These are phyloP conservation scores for Ips nitidus DNA, from an alignment of 1,140 invertebrate species.

Conservation along the genomic window DNA sequence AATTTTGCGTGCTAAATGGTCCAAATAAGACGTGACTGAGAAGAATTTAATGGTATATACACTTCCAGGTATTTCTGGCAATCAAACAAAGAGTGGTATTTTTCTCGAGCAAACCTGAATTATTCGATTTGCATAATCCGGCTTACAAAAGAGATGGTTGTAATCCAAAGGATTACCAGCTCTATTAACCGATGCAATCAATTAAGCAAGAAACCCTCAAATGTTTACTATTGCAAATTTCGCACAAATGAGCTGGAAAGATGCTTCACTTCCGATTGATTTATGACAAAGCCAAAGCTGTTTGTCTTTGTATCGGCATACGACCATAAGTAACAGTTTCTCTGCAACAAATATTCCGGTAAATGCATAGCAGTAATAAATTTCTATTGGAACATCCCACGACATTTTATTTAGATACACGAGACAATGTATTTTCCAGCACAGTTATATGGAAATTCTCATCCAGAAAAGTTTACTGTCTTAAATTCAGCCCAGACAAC, in stretches of 20 bases:
- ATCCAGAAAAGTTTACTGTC: too few relatives aligned
- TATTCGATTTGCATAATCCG: slow-evolving; percentile 17
- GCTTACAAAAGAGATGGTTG: slow-evolving; percentile 16
- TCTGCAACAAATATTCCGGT: too few relatives aligned
- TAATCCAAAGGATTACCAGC: slow-evolving; percentile 14
- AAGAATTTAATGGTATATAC: slow-evolving; percentile 1
- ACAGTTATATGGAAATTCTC: too few relatives aligned
- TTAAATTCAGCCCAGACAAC: too few relatives aligned
- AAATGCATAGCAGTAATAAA: too few relatives aligned
- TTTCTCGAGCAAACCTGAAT: neutral
- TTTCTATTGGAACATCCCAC: too few relatives aligned
- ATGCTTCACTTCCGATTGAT: slow-evolving; percentile 15
- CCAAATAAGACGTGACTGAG: slow-evolving; percentile 20
- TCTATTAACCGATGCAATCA: slow-evolving; percentile 19
- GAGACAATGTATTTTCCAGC: too few relatives aligned
- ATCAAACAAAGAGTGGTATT: slow-evolving; percentile 5
- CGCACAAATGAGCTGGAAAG: slow-evolving; percentile 20
- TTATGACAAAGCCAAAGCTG: slow-evolving; percentile 10
- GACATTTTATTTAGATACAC: too few relatives aligned
- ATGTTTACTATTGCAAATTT: slow-evolving; percentile 16
- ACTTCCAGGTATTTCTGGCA: neutral
- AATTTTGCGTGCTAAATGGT: slow-evolving; percentile 15
- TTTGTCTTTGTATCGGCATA: too few relatives aligned
- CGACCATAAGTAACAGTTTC: too few relatives aligned
- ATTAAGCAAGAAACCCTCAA: slow-evolving; percentile 18